These are phyloP conservation scores for Pristis pectinata DNA, from an alignment of 2,797 vertebrate species.

Conservation along the genomic window DNA sequence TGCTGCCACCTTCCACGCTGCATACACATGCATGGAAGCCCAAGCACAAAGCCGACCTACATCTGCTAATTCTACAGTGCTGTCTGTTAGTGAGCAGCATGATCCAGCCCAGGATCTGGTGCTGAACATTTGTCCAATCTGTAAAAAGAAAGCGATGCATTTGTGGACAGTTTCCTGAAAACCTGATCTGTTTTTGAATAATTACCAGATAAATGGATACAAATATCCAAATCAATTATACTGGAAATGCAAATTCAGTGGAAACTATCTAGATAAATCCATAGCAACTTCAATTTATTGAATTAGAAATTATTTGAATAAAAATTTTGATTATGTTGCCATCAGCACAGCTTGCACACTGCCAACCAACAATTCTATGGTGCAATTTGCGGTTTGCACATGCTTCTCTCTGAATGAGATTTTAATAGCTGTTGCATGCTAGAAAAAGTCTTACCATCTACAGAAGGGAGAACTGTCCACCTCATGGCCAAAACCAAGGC, in stretches of 20 bases:
- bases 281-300: neutral
- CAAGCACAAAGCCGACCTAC: too few relatives aligned
- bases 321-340: neutral
- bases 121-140: neutral
- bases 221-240: neutral
- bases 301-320: slow-evolving; percentile 1
- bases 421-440: neutral
- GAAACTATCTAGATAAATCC: neutral
- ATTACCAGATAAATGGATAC: slow-evolving; percentile 22
- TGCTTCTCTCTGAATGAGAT: neutral
- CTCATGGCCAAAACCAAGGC: slow-evolving; percentile 95
- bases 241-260: neutral
- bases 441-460: slow-evolving; percentile 68
- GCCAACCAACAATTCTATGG: neutral
- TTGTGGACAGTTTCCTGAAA: neutral
- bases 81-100: too few relatives aligned
- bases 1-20: too few relatives aligned
- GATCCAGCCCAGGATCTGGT: too few relatives aligned
- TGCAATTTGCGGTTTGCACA: neutral
- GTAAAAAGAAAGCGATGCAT: neutral
- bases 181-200: neutral
- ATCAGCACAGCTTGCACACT: neutral
- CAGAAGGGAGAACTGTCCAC: slow-evolving; percentile 78
- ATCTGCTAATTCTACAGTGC: too few relatives aligned
- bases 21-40: too few relatives aligned